A percentile compares a stretch with the other conserved stretches of the same genome.
These are phyloP conservation scores for Takifugu rubripes DNA, from an alignment of 2,797 vertebrate genomes.

Conservation along the genomic window DNA sequence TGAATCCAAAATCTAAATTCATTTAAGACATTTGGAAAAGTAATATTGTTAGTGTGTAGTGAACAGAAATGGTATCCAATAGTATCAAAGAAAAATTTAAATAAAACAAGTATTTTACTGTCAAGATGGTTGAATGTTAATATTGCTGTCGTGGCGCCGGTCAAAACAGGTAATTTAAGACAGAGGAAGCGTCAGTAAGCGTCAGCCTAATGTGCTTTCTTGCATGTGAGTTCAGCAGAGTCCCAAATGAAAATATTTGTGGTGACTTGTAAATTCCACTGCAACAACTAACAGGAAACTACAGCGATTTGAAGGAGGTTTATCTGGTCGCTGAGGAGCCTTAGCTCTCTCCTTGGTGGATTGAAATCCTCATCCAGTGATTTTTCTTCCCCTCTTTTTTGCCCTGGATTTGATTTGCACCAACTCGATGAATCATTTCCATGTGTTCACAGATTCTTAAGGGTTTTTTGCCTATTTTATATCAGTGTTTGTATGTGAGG, in stretches of 20 bases:
- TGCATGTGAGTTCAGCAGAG: slow-evolving; percentile 17
- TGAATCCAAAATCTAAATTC: too few species aligned
- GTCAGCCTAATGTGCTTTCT: slow-evolving; percentile 14
- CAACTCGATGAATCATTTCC: slow-evolving; percentile 14
- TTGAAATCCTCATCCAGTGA: neutral
- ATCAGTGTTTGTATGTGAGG: slow-evolving; percentile 21
- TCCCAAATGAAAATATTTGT: slow-evolving; percentile 47
- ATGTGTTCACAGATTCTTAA: neutral
- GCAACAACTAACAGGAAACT: slow-evolving; percentile 52
- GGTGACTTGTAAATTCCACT: slow-evolving; percentile 53
- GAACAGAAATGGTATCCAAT: too few species aligned
- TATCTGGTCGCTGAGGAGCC: neutral
- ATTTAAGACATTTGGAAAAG: too few species aligned
- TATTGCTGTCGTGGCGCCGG: neutral
- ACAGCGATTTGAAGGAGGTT: slow-evolving; percentile 3
- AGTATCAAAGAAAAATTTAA: too few species aligned
- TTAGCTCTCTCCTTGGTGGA: neutral
- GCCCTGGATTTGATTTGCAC: slow-evolving; percentile 6
- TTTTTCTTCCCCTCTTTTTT: neutral
- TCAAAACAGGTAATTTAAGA: slow-evolving; percentile 1
- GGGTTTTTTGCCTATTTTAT: slow-evolving; percentile 26
- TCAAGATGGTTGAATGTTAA: neutral
- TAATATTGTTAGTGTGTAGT: too few species aligned
- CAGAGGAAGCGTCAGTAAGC: slow-evolving; percentile 14
- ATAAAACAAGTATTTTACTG: too few species aligned